Percentiles rank a stretch among this genome's conserved stretches.
Evolutionary conservation across 2,113 vertebrate species (phyloP).

Genomic region (Phyllopteryx taeniolatus): DNA sequence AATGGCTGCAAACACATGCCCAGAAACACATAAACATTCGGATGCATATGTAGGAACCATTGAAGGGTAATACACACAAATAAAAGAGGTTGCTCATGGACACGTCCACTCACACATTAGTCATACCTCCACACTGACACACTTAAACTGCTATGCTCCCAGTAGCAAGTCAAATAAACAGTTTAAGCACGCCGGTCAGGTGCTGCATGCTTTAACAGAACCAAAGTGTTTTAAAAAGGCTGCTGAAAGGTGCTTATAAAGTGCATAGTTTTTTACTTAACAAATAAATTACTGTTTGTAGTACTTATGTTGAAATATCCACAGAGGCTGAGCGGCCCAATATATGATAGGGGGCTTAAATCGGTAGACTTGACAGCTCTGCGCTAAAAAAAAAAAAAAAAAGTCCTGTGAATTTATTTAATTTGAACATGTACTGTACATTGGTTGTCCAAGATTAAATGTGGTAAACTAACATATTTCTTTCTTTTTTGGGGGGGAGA

Average conservation of each 20-base stretch:
- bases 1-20: slow-evolving; percentile 48
- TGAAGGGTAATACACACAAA: slow-evolving; percentile 20
- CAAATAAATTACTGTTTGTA: background rate
- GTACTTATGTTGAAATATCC: too few relatives aligned
- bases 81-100: slow-evolving; percentile 12
- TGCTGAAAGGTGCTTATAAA: background rate
- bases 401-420: too few relatives aligned
- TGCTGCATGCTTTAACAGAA: slow-evolving; percentile 56
- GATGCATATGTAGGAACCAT: slow-evolving; percentile 33
- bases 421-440: too few relatives aligned
- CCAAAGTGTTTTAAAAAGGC: background rate
- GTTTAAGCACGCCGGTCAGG: slow-evolving; percentile 41
- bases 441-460: too few relatives aligned
- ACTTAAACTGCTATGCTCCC: slow-evolving; percentile 22
- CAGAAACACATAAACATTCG: slow-evolving; percentile 11
- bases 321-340: background rate
- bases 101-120: slow-evolving; percentile 6
- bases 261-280: background rate
- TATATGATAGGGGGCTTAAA: background rate
- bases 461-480: too few relatives aligned
- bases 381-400: too few relatives aligned
- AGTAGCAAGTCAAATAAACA: slow-evolving; percentile 69
- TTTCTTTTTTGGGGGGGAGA: too few relatives aligned
- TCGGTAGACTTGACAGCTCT: too few relatives aligned
- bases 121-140: slow-evolving; percentile 4